Evolutionary conservation across 1,140 invertebrate species (phyloP), one percentile per base, ranked within the genome.

Genomic region (Hesperophylax magnus): DNA sequence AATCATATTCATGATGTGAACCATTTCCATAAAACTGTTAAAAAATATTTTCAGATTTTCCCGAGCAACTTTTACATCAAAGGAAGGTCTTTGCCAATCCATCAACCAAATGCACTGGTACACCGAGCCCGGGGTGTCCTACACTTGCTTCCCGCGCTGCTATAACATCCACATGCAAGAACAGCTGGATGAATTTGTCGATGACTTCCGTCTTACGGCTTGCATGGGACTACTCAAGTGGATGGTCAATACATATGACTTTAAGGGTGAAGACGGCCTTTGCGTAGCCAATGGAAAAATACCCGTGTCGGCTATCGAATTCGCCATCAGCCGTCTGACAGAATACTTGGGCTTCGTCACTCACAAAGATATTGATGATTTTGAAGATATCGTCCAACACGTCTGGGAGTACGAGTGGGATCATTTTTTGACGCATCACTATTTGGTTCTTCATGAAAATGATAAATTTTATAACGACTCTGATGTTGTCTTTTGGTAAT

Each of bases 61-160:
- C 79, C 93, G 95, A 82, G 95, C 96, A 0, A 92, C 93, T 69
- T 98, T 98, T 86, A 97, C 96, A 2, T 97, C 96, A 0, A 98
- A 98, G 91, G 96, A 97, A 90, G 95, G 97, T 39, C 88, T 98
- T 27, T 96, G 95, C 83, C 91, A 93, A 8, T 94, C 94, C 80
- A 89, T 98, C 56, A 93, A 94, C 77, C 96, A 97, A 89, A 94
- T 97, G 87, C 95, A 97, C 85, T 98, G 97, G 96, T 96, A 94
- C 86, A 95, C 93, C 83, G 96, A 98, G 85, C 93, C 94, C 34
- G 94, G 94, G 20, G 92, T 96, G 31, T 93, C 96, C 0, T 91
- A 95, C 80, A 94, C 94, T 3, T 94, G 95, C 78, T 97, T 97
- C 86, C 97, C 97, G 0, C 91, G 97, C 52, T 97, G 96, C 85